Percentiles rank a stretch among this genome's conserved stretches.
These are phyloP conservation scores for Druon quercuslanigerum DNA, from an alignment of 1,140 invertebrate genomes.

Conservation along the genomic window DNA sequence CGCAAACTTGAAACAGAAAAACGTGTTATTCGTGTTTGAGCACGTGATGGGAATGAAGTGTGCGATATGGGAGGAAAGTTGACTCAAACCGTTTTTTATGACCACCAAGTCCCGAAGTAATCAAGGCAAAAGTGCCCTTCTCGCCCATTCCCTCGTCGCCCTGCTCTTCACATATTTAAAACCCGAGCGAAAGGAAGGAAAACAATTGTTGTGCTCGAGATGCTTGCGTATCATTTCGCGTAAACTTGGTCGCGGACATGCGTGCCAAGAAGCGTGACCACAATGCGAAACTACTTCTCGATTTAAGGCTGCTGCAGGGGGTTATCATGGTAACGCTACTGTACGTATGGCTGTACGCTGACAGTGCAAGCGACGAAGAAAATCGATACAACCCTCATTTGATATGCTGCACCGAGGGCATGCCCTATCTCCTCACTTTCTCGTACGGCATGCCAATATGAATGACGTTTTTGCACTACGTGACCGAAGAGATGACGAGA, in stretches of 20 bases:
- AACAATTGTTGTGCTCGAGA: constrained; percentile 28
- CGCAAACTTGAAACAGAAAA: not conserved
- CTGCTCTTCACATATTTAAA: constrained; percentile 11
- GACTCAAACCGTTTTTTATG: not conserved
- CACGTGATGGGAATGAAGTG: not conserved
- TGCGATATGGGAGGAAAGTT: not conserved
- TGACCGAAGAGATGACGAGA: not conserved
- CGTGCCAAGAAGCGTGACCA: constrained; percentile 28
- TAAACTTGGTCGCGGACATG: constrained; percentile 25
- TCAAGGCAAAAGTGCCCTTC: not conserved
- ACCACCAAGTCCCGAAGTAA: not conserved
- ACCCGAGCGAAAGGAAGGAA: not conserved
- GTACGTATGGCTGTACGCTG: constrained; percentile 43
- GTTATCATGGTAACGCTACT: constrained; percentile 73
- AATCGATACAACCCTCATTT: constrained; percentile 71
- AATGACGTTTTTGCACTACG: constrained; percentile 33
- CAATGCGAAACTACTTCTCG: constrained; percentile 41
- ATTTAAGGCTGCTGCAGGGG: constrained; percentile 54
- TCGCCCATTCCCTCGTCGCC: not conserved
- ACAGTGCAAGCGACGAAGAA: constrained; percentile 65
- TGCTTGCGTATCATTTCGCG: not conserved
- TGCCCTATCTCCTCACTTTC: constrained; percentile 56
- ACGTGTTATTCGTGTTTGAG: not conserved
- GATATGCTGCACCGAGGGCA: constrained; percentile 62
- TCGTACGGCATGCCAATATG: constrained; percentile 39